Evolutionary conservation across 2,113 vertebrate species (phyloP).

Genomic region (Baryphthengus martii): DNA sequence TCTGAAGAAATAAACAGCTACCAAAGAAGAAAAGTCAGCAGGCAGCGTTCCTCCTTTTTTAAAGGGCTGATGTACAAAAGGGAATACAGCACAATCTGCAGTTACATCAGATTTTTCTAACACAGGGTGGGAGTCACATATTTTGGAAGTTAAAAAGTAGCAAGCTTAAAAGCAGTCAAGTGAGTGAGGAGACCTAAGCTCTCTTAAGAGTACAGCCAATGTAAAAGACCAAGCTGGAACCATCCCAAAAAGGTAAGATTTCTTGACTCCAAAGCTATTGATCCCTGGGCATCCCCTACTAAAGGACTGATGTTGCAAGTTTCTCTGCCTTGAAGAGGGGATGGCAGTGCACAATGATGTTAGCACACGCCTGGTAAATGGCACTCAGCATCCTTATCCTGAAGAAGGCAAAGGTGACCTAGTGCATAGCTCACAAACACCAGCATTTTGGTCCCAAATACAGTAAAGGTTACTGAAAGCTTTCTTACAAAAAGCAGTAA

Average conservation of each 20-base stretch:
- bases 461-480: background rate
- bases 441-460: background rate
- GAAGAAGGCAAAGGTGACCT: background rate
- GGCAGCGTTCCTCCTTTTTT: background rate
- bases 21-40: background rate
- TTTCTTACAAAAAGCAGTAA: background rate
- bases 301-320: background rate
- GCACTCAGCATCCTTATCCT: background rate
- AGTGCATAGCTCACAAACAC: too few relatives aligned
- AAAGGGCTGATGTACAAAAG: background rate
- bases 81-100: background rate
- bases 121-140: accelerated
- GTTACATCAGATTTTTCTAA: background rate
- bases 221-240: background rate
- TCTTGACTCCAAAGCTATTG: background rate
- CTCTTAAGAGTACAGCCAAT: background rate
- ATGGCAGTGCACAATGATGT: background rate
- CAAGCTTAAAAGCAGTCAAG: background rate
- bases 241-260: background rate
- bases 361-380: background rate
- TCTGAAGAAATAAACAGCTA: background rate
- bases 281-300: background rate
- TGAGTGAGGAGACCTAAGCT: background rate
- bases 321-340: background rate
- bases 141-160: background rate